phyloP scores from a whole-genome alignment of 2,113 vertebrate species.

The Toxotes jaculatrix region DNA sequence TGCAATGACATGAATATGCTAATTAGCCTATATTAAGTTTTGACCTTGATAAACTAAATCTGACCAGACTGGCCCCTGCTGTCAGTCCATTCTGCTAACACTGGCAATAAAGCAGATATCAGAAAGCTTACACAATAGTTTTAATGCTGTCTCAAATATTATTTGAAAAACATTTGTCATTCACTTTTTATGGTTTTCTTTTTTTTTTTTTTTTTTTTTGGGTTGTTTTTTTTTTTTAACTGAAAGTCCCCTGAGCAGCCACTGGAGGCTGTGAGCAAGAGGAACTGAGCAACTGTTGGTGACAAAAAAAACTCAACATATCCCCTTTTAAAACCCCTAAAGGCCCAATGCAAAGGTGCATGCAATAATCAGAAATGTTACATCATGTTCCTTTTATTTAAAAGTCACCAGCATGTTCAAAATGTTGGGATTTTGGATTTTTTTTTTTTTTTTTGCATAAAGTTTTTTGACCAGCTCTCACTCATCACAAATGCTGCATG shows the following conservation, averaged over 20 bases:
- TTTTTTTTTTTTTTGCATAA: too few species aligned
- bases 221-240: too few species aligned
- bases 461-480: neutral
- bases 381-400: neutral
- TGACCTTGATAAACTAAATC: constrained; percentile 16
- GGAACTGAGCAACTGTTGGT: neutral
- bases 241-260: neutral
- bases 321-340: neutral
- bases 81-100: constrained; percentile 24
- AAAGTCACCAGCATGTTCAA: neutral
- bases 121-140: neutral
- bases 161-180: neutral
- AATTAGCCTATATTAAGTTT: too few species aligned
- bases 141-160: neutral
- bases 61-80: constrained; percentile 58
- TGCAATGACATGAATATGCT: too few species aligned
- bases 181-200: neutral
- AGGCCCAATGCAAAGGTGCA: neutral
- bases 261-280: constrained; percentile 2
- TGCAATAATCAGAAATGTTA: neutral
- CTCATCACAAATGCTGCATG: neutral
- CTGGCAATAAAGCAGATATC: constrained; percentile 2
- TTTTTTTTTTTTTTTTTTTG: too few species aligned
- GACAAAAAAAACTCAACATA: neutral
- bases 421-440: neutral